Evolutionary conservation across 1,140 invertebrate genomes (phyloP), one percentile per base, ranked within the genome.

Genomic region (Cryptotermes secundus): DNA sequence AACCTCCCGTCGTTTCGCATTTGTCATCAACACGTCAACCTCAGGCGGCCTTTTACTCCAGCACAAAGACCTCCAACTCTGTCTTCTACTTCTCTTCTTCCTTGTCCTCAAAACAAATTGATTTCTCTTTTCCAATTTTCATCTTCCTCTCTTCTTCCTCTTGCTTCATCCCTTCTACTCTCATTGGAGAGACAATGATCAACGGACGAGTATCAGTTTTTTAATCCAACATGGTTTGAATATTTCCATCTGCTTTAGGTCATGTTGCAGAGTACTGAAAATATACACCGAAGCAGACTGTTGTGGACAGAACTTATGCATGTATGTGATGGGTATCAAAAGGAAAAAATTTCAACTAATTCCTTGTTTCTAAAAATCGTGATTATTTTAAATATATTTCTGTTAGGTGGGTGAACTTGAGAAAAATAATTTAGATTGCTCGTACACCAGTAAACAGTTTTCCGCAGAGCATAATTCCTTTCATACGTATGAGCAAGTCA

Each of bases 21-120:
- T 82, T 82, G 81, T 82, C 81, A 82, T 82, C 42, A 49, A 82
- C 49, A 49, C 81, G 81, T 82, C 81, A 82, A 26, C 53, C 31
- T 82, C 81, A 82, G 81, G 26, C 81, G 19, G 34, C 35, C 42
- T 42, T 45, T 45, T 82, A 31, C 81, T 45, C 81, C 19, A 49
- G 38, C 81, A 45, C 81, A 19, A 53, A 45, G 26, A 53, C 42
- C 81, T 82, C 34, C 42, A 34, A 26, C 81, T 45, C 19, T 31
- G 2, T 82, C 31, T 45, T n/a, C 53, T 42, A 72, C n/a, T 72
- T 72, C 81, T 82, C 36, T 82, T 72, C 26, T 72, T 72, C 31
- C 59, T 72, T 72, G 6, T 72, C n/a, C 59, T 31, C 59, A 31
- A 16, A 72, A 72, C n/a, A 26, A 72, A 72, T 72, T 72, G 59